These are phyloP conservation scores for Tortricodes alternella DNA, from an alignment of 2,888 invertebrate species.

Conservation along the genomic window DNA sequence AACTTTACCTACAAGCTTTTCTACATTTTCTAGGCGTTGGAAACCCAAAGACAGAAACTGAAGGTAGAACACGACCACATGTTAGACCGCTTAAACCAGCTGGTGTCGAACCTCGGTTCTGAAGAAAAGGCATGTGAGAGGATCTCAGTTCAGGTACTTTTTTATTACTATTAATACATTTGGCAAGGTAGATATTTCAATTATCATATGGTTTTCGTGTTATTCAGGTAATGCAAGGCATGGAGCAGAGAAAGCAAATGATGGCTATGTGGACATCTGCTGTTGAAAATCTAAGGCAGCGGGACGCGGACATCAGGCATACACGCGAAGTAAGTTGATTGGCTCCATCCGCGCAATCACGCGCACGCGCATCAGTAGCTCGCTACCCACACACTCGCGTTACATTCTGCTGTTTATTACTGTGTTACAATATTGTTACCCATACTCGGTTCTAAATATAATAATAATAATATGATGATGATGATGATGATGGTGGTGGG, in stretches of 20 bases:
- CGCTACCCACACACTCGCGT: too few relatives aligned
- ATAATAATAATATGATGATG: too few relatives aligned
- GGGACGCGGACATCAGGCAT: slow-evolving; percentile 85
- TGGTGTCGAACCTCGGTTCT: slow-evolving; percentile 73
- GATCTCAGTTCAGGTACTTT: slow-evolving; percentile 67
- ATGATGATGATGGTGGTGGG: too few relatives aligned
- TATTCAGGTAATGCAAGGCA: slow-evolving; percentile 77
- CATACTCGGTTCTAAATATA: too few relatives aligned
- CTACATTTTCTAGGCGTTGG: slow-evolving; percentile 57
- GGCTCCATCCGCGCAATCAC: too few relatives aligned
- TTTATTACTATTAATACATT: neutral
- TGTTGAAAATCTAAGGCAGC: slow-evolving; percentile 86
- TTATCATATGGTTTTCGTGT: neutral
- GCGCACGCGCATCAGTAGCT: too few relatives aligned
- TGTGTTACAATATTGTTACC: too few relatives aligned
- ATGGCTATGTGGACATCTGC: slow-evolving; percentile 88
- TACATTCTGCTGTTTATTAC: too few relatives aligned
- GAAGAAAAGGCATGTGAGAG: slow-evolving; percentile 77
- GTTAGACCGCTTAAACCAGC: slow-evolving; percentile 66
- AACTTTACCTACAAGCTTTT: too few relatives aligned
- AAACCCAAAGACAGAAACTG: slow-evolving; percentile 68
- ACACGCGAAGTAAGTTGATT: slow-evolving; percentile 66
- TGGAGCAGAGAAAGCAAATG: slow-evolving; percentile 86
- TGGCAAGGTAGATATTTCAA: neutral
- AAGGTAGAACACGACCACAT: slow-evolving; percentile 75